Evolutionary conservation across 2,888 invertebrate species (phyloP), one percentile per base, ranked within the genome.

Genomic region (Allygus modestus): DNA sequence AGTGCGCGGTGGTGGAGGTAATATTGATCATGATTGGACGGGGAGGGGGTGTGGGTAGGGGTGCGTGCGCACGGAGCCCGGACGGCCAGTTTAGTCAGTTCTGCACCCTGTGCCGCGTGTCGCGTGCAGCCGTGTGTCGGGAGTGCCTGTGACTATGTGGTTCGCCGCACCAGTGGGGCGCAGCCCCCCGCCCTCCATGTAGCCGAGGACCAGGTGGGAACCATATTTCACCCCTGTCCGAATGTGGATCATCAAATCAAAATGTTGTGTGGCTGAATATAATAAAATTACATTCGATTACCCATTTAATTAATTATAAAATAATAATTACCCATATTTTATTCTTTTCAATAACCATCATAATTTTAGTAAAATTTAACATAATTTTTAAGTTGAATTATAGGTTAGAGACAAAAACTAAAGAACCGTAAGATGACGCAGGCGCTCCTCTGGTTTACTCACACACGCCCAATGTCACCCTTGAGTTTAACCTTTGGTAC

Each of bases 1-100:
- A 23, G 58, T 58, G 58, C 58, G 58, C 65, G 65, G 65, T 28
- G 65, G 65, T 28, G 65, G 7, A 65, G 65, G 65, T 65, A 65
- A 51, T 65, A 65, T 65, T 31, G 65, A 65, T 65, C 31, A 28
- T 5, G 15, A 17, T 17, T 15, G 51, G 51, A 17, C 1, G 26
- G 26, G 58, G 58, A 20, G 9, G 58, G 58, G 20, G 58, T 5
- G 58, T 20, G 58, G 58, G 23, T 20, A 58, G 58, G 20, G 65
- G 28, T 65, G 65, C 65, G 65, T 15, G 65, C 65, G 65, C 65
- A 65, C 28, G 17, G 23, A 9, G 58, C 65, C 65, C 65, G 65
- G 65, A 26, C 65, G 1, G 23, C 12, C 65, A 58, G 58, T 58
- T 15, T 5, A 65, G 65, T 65, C 65, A 65, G 65, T 58, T 65